These are phyloP conservation scores for Rhombomys opimus DNA, from an alignment of 2,113 vertebrate species.

Conservation along the genomic window DNA sequence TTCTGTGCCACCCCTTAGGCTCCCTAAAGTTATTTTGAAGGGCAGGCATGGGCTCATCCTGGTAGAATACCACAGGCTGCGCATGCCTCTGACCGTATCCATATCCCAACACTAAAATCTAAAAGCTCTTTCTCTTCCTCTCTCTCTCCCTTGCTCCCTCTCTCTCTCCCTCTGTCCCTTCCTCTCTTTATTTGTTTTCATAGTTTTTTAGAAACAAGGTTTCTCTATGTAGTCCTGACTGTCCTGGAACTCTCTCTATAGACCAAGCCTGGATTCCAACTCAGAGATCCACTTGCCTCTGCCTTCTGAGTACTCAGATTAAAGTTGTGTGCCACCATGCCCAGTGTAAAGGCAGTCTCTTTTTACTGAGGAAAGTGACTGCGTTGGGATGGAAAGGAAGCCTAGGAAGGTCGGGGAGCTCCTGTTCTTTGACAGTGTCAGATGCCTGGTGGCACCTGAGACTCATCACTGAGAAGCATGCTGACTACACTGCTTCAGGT, in stretches of 20 bases:
- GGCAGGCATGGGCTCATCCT: background rate
- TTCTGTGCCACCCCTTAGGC: background rate
- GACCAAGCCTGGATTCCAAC: too few relatives aligned
- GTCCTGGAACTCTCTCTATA: too few relatives aligned
- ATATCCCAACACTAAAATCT: background rate
- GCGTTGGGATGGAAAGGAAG: background rate
- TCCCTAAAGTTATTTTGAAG: background rate
- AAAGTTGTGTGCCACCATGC: background rate
- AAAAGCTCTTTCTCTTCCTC: background rate
- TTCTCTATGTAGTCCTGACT: too few relatives aligned
- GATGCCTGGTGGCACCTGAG: background rate
- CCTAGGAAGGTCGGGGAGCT: background rate
- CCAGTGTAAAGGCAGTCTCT: background rate
- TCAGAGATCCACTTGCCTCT: too few relatives aligned
- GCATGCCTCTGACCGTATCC: background rate
- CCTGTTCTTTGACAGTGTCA: slow-evolving; percentile 15
- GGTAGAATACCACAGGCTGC: background rate
- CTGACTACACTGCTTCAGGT: background rate
- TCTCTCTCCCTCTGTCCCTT: too few relatives aligned
- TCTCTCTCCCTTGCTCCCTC: too few relatives aligned
- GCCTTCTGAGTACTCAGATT: background rate
- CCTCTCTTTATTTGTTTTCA: too few relatives aligned
- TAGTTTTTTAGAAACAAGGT: too few relatives aligned
- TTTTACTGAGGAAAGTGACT: slow-evolving; percentile 1
- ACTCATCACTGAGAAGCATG: background rate